Evolutionary conservation across 2,888 invertebrate species (phyloP), one percentile per base, ranked within the genome.

Genomic region (Cryptophagus acutangulus): DNA sequence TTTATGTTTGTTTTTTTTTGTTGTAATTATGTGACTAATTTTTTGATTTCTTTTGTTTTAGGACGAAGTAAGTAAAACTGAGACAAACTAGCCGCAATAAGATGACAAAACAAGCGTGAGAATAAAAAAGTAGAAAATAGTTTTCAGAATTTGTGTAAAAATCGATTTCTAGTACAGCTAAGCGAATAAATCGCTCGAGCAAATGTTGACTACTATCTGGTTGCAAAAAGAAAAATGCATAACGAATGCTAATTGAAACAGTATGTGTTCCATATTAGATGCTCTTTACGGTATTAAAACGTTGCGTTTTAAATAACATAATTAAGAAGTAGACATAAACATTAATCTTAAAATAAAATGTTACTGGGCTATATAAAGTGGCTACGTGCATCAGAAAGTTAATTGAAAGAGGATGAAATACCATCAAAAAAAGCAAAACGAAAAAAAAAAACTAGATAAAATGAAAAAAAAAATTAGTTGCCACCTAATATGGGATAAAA

Each of bases 11-110:
- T 41, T 45, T 33, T 33, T 38, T 49, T 48, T 29, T 42, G 17
- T 41, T 17, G 20, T 25, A 18, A 20, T n/a, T 8, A 8, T 20
- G 43, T 52, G 55, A 62, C 65, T 69, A 65, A 67, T 67, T 60
- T 55, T 51, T 39, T 65, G 46, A 63, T 66, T 62, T 63, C 60
- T 66, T 67, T 67, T 69, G 69, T 69, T 70, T 63, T 65, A 70
- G 70, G 70, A 67, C 66, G 70, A 70, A 70, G 70, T 70, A 70
- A 70, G 70, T 70, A 62, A 26, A 43, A 43, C 48, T 51, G 46
- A 44, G 43, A 46, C 33, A 12, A 29, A 6, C 30, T 8, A n/a
- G 5, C 30, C 30, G n/a, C 12, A n/a, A n/a, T 9, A 29, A 12
- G 12, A 6, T 12, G 10, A 29, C 30, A 6, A 33, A 13, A 33